Evolutionary conservation across 2,888 invertebrate species (phyloP), one percentile per base, ranked within the genome.

Genomic region (Pediacus dermestoides): DNA sequence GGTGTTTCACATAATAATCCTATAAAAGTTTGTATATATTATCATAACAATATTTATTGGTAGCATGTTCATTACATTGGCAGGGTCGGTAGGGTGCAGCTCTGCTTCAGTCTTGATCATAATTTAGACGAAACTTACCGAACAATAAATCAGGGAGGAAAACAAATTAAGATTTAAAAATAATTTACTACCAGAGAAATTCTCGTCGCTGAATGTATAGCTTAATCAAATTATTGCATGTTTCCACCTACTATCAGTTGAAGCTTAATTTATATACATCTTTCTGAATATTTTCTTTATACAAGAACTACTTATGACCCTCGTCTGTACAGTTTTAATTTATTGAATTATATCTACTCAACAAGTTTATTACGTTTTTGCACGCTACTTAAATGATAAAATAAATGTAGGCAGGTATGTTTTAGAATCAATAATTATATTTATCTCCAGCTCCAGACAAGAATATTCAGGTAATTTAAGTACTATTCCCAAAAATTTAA

Each of bases 11-110:
- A 51, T 57, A 55, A 56, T 58, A 54, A 57, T 47, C 52, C 46
- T 49, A 53, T 58, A 55, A 57, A 57, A 57, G 55, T 55, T 57
- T 55, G 55, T 57, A 49, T 52, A 53, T 52, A 53, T 55, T 55
- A 55, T 52, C 53, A 49, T 55, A 55, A 52, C 47, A 41, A 49
- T 50, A 58, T 59, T 59, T 58, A 58, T 53, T 48, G 37, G 42
- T 43, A 38, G 51, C 46, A 50, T 45, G 50, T 44, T 57, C 51
- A 54, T 58, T 54, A 53, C 50, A 52, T 42, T 42, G 46, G 44
- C 47, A 16, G 16, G 16, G 46, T 43, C 40, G 35, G 47, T 41
- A 46, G 39, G 47, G 43, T 42, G 44, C 44, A 44, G 39, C 31
- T n/a, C 23, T 9, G 42, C 28, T 39, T 36, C 32, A 42, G 31